Conservation (phyloP, 2,888 invertebrate species). For the Serrognathus titanus region DNA sequence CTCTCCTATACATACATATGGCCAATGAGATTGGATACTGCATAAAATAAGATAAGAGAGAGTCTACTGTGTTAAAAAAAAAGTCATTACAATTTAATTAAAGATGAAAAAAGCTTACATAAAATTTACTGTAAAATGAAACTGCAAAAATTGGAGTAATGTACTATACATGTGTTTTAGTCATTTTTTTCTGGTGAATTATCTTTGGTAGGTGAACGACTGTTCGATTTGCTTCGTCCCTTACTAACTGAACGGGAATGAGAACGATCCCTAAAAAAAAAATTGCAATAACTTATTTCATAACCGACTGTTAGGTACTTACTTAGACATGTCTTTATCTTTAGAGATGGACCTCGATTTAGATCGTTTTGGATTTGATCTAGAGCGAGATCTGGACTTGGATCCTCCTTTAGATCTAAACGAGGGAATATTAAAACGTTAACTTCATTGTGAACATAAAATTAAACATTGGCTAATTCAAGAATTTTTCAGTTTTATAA, state of each 20-base stretch:
- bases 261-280: slow-evolving; percentile 59
- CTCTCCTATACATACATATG: too few species aligned
- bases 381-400: slow-evolving; percentile 63
- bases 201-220: slow-evolving; percentile 38
- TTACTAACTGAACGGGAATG: slow-evolving; percentile 62
- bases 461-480: too few species aligned
- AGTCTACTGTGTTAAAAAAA: too few species aligned
- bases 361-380: slow-evolving; percentile 55
- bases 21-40: too few species aligned
- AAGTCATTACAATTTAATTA: too few species aligned
- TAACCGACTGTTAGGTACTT: slow-evolving; percentile 31
- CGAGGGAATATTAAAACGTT: slow-evolving; percentile 1
- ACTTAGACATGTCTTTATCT: slow-evolving; percentile 53
- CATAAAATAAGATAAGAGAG: too few species aligned
- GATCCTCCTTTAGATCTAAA: slow-evolving; percentile 61
- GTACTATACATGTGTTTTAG: slow-evolving; percentile 9
- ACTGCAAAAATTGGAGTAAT: too few species aligned
- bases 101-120: too few species aligned
- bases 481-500: too few species aligned
- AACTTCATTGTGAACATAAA: neutral
- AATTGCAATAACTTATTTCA: too few species aligned
- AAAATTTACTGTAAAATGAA: too few species aligned
- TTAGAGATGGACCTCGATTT: slow-evolving; percentile 56
- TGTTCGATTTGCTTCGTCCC: slow-evolving; percentile 52
- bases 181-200: slow-evolving; percentile 33